These are phyloP conservation scores for Epinotia demarniana DNA, from an alignment of 2,888 invertebrate genomes.

Conservation along the genomic window DNA sequence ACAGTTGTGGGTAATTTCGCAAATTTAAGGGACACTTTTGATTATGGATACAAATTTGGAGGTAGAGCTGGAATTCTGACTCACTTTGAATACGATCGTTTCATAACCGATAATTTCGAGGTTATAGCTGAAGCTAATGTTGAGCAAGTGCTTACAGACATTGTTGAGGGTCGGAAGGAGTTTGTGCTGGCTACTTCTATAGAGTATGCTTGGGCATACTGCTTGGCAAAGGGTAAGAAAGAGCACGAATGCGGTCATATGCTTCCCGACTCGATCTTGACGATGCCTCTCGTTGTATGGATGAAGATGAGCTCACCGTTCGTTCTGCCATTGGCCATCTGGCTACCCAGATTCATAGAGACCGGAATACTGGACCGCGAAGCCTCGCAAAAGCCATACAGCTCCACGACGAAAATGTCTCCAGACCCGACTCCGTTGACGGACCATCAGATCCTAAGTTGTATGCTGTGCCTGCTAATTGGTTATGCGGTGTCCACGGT, in stretches of 20 bases:
- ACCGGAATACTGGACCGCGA: slow-evolving; percentile 65
- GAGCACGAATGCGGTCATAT: slow-evolving; percentile 69
- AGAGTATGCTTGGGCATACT: slow-evolving; percentile 69
- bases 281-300: slow-evolving; percentile 70
- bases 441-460: slow-evolving; percentile 63
- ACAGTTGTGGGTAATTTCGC: slow-evolving; percentile 62
- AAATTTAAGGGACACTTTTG: slow-evolving; percentile 63
- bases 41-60: slow-evolving; percentile 65
- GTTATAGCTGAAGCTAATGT: slow-evolving; percentile 64
- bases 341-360: slow-evolving; percentile 69
- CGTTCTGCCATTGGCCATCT: slow-evolving; percentile 55
- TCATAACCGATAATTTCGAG: slow-evolving; percentile 62
- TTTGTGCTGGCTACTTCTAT: slow-evolving; percentile 69
- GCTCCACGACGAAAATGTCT: slow-evolving; percentile 48
- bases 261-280: slow-evolving; percentile 69
- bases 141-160: slow-evolving; percentile 61
- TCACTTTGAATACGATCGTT: slow-evolving; percentile 68
- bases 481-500: slow-evolving; percentile 60
- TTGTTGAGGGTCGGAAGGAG: slow-evolving; percentile 61
- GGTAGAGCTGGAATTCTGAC: slow-evolving; percentile 65
- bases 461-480: slow-evolving; percentile 61
- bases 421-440: slow-evolving; percentile 65
- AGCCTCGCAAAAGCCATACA: slow-evolving; percentile 52
- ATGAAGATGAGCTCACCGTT: slow-evolving; percentile 68
- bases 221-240: slow-evolving; percentile 62